Conservation (phyloP, 30 jellyfish, hydroid and myxozoan species). For the Mastigias papua region DNA sequence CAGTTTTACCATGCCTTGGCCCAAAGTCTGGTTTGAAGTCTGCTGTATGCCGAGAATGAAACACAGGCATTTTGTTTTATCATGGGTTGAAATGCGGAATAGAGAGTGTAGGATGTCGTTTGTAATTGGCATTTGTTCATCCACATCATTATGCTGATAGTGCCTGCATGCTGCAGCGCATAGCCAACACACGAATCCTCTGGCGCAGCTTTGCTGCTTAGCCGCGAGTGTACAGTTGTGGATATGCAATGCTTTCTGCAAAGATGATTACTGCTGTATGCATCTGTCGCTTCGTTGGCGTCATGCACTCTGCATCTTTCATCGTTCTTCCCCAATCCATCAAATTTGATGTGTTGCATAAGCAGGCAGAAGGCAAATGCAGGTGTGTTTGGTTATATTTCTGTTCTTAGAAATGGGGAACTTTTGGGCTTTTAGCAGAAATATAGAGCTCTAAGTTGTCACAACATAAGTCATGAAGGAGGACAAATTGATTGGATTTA, state of each 20-base stretch:
- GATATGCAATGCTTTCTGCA: background rate
- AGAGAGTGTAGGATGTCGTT: background rate
- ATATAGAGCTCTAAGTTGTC: no score
- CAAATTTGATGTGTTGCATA: background rate
- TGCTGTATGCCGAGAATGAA: background rate
- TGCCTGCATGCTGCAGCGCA: background rate
- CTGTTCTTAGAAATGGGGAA: background rate
- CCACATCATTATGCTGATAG: background rate
- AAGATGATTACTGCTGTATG: constrained; percentile 6
- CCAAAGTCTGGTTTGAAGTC: background rate
- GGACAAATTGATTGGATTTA: no score
- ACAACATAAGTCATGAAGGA: no score
- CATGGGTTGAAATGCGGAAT: background rate
- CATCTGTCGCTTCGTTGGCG: background rate
- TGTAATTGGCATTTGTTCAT: background rate
- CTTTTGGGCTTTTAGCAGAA: background rate
- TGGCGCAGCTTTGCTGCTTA: background rate
- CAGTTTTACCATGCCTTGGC: background rate
- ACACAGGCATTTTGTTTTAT: background rate
- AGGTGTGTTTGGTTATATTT: constrained; percentile 8
- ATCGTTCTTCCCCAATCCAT: background rate
- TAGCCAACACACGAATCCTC: background rate
- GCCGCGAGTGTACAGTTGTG: background rate
- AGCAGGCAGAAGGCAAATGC: background rate
- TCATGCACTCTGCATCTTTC: constrained; percentile 4